These are phyloP conservation scores for Bujurquina vittata DNA, from an alignment of 2,113 vertebrate species.

Conservation along the genomic window DNA sequence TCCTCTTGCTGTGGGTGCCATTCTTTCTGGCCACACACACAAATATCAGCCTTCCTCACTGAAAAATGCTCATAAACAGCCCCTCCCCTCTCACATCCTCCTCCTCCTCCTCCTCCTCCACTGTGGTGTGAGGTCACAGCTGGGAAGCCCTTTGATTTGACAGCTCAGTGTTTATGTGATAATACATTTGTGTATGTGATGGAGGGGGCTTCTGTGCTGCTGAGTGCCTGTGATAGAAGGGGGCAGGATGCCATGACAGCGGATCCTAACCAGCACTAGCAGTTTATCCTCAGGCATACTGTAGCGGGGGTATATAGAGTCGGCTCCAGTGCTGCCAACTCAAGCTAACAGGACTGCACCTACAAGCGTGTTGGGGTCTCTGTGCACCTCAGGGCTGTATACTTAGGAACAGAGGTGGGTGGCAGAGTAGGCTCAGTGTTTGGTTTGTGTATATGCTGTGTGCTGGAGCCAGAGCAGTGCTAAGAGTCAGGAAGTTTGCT, in stretches of 20 bases:
- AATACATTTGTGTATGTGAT: slow-evolving; percentile 28
- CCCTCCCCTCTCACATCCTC: slow-evolving; percentile 5
- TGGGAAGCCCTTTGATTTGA: slow-evolving; percentile 83
- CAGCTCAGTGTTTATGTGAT: slow-evolving; percentile 76
- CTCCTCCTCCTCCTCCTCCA: slow-evolving; percentile 11
- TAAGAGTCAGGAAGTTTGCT: slow-evolving; percentile 23
- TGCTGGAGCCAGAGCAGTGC: slow-evolving; percentile 4
- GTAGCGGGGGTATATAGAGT: slow-evolving; percentile 41
- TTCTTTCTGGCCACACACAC: slow-evolving; percentile 22
- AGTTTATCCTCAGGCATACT: slow-evolving; percentile 48
- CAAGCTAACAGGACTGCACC: slow-evolving; percentile 3
- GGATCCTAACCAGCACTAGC: slow-evolving; percentile 54
- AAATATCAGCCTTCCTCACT: slow-evolving; percentile 22
- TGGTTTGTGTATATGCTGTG: slow-evolving; percentile 33
- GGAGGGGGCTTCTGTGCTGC: slow-evolving; percentile 7
- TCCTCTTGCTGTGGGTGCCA: not conserved
- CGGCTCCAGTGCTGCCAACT: slow-evolving; percentile 23
- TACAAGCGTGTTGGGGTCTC: slow-evolving; percentile 13
- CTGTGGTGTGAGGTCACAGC: slow-evolving; percentile 84
- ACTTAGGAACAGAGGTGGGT: slow-evolving; percentile 45
- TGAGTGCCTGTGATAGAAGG: slow-evolving; percentile 31
- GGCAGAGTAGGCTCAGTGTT: slow-evolving; percentile 20
- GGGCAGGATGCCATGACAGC: slow-evolving; percentile 55
- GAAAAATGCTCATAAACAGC: slow-evolving; percentile 2
- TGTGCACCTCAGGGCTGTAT: slow-evolving; percentile 29